Base-by-base conservation (phyloP, 2,113 vertebrate species). In the Dascyllus trimaculatus region DNA sequence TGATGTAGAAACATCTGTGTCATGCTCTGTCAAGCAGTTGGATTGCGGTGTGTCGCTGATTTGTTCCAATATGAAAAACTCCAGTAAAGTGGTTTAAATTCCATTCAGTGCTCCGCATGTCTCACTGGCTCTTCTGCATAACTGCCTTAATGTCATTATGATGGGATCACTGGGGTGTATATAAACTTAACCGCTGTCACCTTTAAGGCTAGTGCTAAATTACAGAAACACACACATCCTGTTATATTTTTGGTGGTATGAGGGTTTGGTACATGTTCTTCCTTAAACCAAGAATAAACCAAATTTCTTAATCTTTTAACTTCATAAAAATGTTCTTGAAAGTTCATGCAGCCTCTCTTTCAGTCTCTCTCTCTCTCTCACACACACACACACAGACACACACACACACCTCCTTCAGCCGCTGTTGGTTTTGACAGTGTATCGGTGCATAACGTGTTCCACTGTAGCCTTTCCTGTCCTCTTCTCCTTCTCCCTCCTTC, bases 401-500 rank as follows among this genome's bases (percentile, higher is more conserved):
- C 45, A 26, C 58, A 57, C 79, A 77, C 49, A 22, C 57, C n/a
- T 51, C 29, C 51, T 40, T 48, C 63, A 26, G 26, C 51, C 7
- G 1, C 74, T 70, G 60, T 72, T 71, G 71, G 60, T 59, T 83
- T 65, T 65, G 45, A 67, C 43, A 64, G 75, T 72, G 53, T 64
- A 82, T 62, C 46, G 45, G 77, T 69, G 88, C 84, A n/a, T 48
- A 56, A 86, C 84, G 6, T 86, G 80, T 86, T 51, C 67, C 67
- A 11, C 57, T 75, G 82, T 78, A 75, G 66, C 38, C 68, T 89
- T 53, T 80, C 67, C 63, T 85, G 70, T 86, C 81, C 79, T 83
- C 69, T 72, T 67, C 68, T 76, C 54, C 57, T 57, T 51, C 60
- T 58, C 13, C 48, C 77, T 80, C 62, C 60, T 52, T 85, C 63